Evolutionary conservation across 1,140 invertebrate species (phyloP).

Genomic region (Calephelis nemesis): DNA sequence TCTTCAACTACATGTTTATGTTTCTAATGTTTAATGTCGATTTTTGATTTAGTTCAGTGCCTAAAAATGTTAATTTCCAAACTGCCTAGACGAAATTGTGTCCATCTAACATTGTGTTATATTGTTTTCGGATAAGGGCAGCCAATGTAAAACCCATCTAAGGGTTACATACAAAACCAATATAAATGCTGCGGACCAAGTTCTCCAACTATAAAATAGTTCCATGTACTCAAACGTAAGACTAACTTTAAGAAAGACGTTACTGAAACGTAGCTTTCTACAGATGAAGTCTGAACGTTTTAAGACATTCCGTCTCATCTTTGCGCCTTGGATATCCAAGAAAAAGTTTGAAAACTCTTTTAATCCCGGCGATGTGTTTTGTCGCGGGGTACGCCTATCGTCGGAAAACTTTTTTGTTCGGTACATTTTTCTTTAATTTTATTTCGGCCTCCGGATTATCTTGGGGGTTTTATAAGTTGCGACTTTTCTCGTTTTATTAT

Average conservation of each 20-base stretch:
- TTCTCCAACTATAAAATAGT: conserved; percentile 24
- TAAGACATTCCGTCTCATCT: conserved; percentile 36
- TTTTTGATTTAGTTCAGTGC: no score
- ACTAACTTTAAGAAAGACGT: conserved; percentile 22
- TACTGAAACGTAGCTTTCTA: conserved; percentile 25
- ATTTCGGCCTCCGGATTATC: conserved; percentile 59
- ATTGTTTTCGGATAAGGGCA: neutral
- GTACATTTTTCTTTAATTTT: conserved; percentile 65
- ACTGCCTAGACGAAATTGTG: no score
- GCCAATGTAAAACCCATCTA: conserved; percentile 6
- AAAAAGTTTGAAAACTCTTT: conserved; percentile 62
- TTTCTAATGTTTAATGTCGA: no score
- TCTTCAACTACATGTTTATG: no score
- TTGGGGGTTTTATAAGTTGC: conserved; percentile 47
- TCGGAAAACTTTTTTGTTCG: conserved; percentile 51
- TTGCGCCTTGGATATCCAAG: conserved; percentile 20
- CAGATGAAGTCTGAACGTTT: conserved; percentile 33
- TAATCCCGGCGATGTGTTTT: conserved; percentile 73
- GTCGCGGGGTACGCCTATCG: conserved; percentile 62
- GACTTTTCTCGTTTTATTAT: conserved; percentile 40
- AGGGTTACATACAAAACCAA: conserved; percentile 4
- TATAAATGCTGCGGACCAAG: conserved; percentile 18
- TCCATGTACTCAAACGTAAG: conserved; percentile 21
- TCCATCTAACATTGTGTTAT: no score
- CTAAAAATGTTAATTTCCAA: no score